Percentiles rank a stretch among this genome's conserved stretches.
Conservation (phyloP, 2,888 invertebrate genomes). For the Aleiodes testaceus region DNA sequence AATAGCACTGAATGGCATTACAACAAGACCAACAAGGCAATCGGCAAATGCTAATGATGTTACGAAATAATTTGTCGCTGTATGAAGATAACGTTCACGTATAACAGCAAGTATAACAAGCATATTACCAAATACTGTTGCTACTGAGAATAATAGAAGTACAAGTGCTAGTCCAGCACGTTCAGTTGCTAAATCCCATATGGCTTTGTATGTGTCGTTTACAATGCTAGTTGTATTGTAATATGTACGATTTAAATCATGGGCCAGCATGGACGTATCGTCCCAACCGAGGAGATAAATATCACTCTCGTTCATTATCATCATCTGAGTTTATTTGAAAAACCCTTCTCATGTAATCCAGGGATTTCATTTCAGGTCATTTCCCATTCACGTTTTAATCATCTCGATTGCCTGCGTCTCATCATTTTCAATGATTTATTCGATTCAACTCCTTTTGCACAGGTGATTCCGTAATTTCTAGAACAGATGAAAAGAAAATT, state of each 20-base stretch:
- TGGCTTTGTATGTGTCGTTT: constrained; percentile 59
- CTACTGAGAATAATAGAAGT: constrained; percentile 89
- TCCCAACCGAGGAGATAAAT: constrained; percentile 65
- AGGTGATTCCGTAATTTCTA: neutral
- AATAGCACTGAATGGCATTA: constrained; percentile 97
- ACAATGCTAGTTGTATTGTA: constrained; percentile 59
- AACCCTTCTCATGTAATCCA: constrained; percentile 8
- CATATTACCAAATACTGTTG: constrained; percentile 96
- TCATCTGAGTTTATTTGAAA: constrained; percentile 10
- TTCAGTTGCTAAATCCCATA: constrained; percentile 78
- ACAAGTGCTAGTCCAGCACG: constrained; percentile 86
- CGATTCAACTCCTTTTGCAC: too few relatives aligned
- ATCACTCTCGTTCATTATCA: constrained; percentile 67
- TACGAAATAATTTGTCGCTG: constrained; percentile 98
- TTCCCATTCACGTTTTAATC: constrained; percentile 52
- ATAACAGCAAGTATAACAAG: constrained; percentile 95
- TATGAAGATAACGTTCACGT: constrained; percentile 93
- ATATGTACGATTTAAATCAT: constrained; percentile 58
- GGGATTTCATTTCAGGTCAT: constrained; percentile 26
- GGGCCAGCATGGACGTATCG: constrained; percentile 59
- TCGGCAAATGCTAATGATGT: constrained; percentile 98
- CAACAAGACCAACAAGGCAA: constrained; percentile 95
- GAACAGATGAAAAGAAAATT: constrained; percentile 4
- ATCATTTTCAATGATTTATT: constrained; percentile 38
- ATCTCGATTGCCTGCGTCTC: constrained; percentile 56